These are phyloP conservation scores for Bovichtus variegatus DNA, from an alignment of 2,797 vertebrate species.

Conservation along the genomic window DNA sequence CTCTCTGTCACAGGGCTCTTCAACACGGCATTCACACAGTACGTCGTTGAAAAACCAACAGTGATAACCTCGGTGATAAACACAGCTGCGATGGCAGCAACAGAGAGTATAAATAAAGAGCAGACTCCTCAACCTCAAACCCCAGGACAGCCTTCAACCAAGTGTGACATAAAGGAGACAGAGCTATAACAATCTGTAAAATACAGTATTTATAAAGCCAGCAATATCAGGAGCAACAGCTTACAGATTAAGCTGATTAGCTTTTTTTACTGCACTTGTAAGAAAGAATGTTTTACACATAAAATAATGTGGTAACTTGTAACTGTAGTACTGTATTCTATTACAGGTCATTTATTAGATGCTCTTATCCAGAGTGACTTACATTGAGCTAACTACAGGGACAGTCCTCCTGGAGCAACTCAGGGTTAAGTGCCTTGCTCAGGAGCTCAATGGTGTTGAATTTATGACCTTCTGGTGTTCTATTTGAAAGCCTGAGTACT, in stretches of 20 bases:
- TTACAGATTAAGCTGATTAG: neutral
- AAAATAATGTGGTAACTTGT: conserved; percentile 16
- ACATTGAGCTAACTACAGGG: too few species aligned
- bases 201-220: neutral
- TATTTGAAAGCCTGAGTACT: too few species aligned
- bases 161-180: conserved; percentile 78
- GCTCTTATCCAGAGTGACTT: too few species aligned
- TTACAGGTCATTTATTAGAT: too few species aligned
- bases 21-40: conserved; percentile 80
- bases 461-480: too few species aligned
- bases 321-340: conserved; percentile 1
- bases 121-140: conserved; percentile 26
- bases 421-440: too few species aligned
- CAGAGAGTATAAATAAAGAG: neutral
- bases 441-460: too few species aligned
- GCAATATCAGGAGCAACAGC: neutral
- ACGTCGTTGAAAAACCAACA: conserved; percentile 63
- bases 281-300: conserved; percentile 18
- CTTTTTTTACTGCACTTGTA: neutral
- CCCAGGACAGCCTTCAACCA: conserved; percentile 12
- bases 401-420: too few species aligned
- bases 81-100: conserved; percentile 30
- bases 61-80: conserved; percentile 58
- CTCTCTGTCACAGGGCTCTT: conserved; percentile 67
- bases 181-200: conserved; percentile 66